Base-by-base conservation (phyloP, 30 jellyfish, hydroid and myxozoan species). In the Sanderia malayensis region DNA sequence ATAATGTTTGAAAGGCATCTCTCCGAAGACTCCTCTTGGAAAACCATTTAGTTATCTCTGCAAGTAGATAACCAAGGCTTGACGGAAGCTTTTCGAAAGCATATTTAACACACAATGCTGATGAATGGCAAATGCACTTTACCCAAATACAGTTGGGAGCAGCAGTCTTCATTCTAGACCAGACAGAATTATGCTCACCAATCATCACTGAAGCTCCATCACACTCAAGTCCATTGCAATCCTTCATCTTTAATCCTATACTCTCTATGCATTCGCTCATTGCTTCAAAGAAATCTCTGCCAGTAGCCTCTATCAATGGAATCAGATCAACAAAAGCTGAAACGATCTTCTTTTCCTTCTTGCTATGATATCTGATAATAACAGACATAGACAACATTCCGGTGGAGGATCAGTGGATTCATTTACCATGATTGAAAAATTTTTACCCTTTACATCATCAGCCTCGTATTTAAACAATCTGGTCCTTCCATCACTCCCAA, bases 11-110 rank as follows among this genome's bases (percentile, higher is more conserved):
- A 70, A 63, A 85, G 30, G 84, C 91, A 20, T 85, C 95, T 37
- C 92, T 55, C 27, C 95, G 77, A 22, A 85, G 60, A 18, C 53
- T 32, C 52, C 95, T 85, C 83, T 85, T 74, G 37, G 74, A 58
- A 58, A 76, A 85, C 95, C 95, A 85, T 73, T 67, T 76, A 11
- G 95, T 85, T 18, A 84, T 84, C 81, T 84, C 92, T 8, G 85
- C 74, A 25, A 85, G 88, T 22, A 67, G 72, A 44, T 26, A 83
- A 23, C 78, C 90, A 83, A 83, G 82, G 83, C 77, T 73, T 0
- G 95, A 83, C 17, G 92, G 92, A 2, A 83, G 73, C 82, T 83
- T 83, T 25, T 76, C 64, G 49, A 83, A 66, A 18, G 95, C 70
- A 55, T 83, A 33, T 32, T 72, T 34, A 45, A 62, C 61, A 52